These are phyloP conservation scores for Xanthia togata DNA, from an alignment of 2,888 invertebrate genomes.

Conservation along the genomic window DNA sequence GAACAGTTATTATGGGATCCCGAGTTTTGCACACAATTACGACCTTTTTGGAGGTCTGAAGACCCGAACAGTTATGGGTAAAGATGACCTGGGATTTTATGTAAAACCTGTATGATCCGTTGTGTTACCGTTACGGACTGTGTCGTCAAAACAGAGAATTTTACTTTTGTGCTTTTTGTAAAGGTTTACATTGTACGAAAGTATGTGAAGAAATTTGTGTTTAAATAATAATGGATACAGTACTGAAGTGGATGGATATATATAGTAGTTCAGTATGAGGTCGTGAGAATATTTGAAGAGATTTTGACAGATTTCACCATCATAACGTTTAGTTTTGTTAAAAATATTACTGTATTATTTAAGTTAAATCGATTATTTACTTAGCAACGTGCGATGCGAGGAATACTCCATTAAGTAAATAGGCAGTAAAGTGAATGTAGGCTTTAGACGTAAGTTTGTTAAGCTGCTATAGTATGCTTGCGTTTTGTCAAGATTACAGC, in stretches of 20 bases:
- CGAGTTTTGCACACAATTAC: conserved; percentile 31
- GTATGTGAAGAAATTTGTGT: conserved; percentile 2
- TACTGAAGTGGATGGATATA: too few species aligned
- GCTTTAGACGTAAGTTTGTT: neutral
- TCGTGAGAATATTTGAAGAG: conserved; percentile 4
- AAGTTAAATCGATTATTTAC: neutral
- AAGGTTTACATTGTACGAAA: neutral
- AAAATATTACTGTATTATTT: neutral
- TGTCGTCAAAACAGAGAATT: conserved; percentile 62
- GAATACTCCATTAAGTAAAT: conserved; percentile 1
- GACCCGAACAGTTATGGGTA: conserved; percentile 53
- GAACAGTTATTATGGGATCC: conserved; percentile 70
- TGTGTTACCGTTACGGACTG: conserved; percentile 77
- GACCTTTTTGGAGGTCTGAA: conserved; percentile 44
- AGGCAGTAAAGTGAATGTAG: neutral
- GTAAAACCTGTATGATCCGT: conserved; percentile 67
- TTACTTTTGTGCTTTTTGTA: conserved; percentile 19
- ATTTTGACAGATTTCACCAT: neutral
- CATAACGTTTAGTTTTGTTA: neutral
- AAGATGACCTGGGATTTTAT: conserved; percentile 73
- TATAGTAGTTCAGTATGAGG: conserved; percentile 5
- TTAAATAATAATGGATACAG: conserved; percentile 18
- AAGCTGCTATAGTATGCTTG: conserved; percentile 4
- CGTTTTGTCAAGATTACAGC: conserved; percentile 32
- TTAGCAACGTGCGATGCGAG: neutral